Percentiles rank a stretch among this genome's conserved stretches.
These are phyloP conservation scores for Chaetodon trifasciatus DNA, from an alignment of 2,797 vertebrate genomes.

Conservation along the genomic window DNA sequence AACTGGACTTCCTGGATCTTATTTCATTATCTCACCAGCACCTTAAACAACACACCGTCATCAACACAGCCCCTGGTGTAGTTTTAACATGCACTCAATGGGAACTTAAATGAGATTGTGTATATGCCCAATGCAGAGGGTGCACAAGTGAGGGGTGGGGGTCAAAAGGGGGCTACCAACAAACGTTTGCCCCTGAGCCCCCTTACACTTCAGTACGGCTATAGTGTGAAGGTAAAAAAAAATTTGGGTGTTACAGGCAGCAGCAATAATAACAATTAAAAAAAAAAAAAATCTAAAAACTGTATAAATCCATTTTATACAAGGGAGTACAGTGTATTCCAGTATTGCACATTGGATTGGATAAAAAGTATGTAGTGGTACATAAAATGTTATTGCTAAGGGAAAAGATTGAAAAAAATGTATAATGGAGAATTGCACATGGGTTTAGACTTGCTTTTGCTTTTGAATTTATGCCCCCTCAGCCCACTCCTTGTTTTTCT, in stretches of 20 bases:
- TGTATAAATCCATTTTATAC: too few relatives aligned
- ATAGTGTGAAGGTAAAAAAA: neutral
- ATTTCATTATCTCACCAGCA: neutral
- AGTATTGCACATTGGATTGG: too few relatives aligned
- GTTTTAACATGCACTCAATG: neutral
- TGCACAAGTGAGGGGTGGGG: neutral
- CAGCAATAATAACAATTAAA: too few relatives aligned
- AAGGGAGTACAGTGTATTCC: too few relatives aligned
- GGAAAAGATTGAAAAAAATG: too few relatives aligned
- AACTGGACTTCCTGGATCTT: neutral
- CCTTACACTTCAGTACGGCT: neutral
- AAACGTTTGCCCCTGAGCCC: neutral
- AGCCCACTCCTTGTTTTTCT: too few relatives aligned
- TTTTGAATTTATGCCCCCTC: neutral
- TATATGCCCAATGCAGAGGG: neutral
- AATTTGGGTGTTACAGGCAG: too few relatives aligned
- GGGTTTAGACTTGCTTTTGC: neutral
- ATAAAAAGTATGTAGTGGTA: too few relatives aligned
- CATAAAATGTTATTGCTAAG: too few relatives aligned
- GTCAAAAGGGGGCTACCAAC: neutral
- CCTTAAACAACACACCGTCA: neutral
- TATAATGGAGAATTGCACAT: too few relatives aligned
- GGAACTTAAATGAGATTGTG: neutral
- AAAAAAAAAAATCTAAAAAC: too few relatives aligned
- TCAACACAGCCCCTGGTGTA: neutral